Base-by-base conservation (phyloP, 2,113 vertebrate genomes). In the Chloebia gouldiae region DNA sequence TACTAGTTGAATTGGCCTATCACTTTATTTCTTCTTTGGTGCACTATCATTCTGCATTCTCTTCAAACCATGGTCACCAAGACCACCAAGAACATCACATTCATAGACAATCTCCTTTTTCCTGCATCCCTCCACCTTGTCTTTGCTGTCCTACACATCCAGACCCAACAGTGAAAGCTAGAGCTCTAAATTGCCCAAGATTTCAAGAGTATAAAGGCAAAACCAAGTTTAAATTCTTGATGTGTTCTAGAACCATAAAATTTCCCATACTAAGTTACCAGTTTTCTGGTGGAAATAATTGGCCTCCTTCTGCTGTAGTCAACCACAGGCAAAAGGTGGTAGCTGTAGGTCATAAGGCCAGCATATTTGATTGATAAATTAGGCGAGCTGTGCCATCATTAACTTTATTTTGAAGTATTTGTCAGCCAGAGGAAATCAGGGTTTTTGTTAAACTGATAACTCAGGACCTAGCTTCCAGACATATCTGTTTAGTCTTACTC, bases 11-110 rank as follows among this genome's bases (percentile, higher is more conserved):
- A 37, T 24, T 66, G 54, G 42, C 37, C 4, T 23, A 28, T 47
- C 0, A 0, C 6, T 76, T 76, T 60, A 11, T 78, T 91, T 93
- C 1, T 42, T 70, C 12, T 37, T 59, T 60, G 35, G 37, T 51
- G 11, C 0, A 0, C 6, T 64, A 0, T 45, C 4, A 2, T 15
- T 76, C 11, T 53, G 8, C n/a, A 49, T 86, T 90, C n/a, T 77
- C 15, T 5, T 80, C 51, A 57, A 83, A 30, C n/a, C 11, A 7
- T 1, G 11, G 14, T 56, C 49, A 24, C 33, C 45, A 61, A 84
- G 73, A 39, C 42, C 13, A 42, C 10, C 22, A 45, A 78, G 22
- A 81, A 35, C 0, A 2, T 13, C 59, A 13, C 12, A 13, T 87
- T 87, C 2, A 0, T 81, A 24, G 14, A 42, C 27, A 81, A 71